Evolutionary conservation across 2,113 vertebrate genomes (phyloP), one percentile per base, ranked within the genome.

Genomic region (Microcebus ravelobensis): DNA sequence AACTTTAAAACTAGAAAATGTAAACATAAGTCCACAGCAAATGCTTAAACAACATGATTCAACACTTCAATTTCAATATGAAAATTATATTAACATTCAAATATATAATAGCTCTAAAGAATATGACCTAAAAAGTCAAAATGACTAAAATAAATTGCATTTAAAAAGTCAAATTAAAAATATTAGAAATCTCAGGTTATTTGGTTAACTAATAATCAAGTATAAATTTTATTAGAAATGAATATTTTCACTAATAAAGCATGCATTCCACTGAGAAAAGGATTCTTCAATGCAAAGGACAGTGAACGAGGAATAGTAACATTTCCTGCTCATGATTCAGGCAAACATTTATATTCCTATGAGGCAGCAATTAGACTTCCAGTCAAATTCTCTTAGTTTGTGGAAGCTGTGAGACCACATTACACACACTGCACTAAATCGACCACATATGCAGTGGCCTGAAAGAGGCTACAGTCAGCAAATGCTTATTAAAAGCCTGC

Each of bases 151-250:
- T 20, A 77, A 65, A n/a, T 21, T 67, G 5, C 6, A 77, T 36
- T 71, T 76, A 73, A 90, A 95, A 95, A 77, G 36, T 11, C 67
- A 86, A 80, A 80, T 74, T 65, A 80, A 97, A 96, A 86, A 70
- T 23, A 52, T 36, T 3, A 70, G 50, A 80, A 88, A 63, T 36
- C 11, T 65, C 59, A 76, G 50, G 52, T 67, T 48, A 84, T 61
- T 45, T 70, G 52, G 7, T 76, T 50, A 65, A 73, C 21, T 36
- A 81, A 34, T 29, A 70, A 50, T 52, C 65, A 63, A 27, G 36
- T 6, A 71, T 6, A 92, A 73, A 50, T 50, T 68, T 29, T 12
- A 96, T 31, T 57, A 91, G 55, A 67, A 17, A 57, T 57, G 6
- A 55, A 14, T 23, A 68, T 45, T 76, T 82, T 50, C 12, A 17